phyloP scores from a whole-genome alignment of 2,888 invertebrate genomes.

The Cephus pygmeus region DNA sequence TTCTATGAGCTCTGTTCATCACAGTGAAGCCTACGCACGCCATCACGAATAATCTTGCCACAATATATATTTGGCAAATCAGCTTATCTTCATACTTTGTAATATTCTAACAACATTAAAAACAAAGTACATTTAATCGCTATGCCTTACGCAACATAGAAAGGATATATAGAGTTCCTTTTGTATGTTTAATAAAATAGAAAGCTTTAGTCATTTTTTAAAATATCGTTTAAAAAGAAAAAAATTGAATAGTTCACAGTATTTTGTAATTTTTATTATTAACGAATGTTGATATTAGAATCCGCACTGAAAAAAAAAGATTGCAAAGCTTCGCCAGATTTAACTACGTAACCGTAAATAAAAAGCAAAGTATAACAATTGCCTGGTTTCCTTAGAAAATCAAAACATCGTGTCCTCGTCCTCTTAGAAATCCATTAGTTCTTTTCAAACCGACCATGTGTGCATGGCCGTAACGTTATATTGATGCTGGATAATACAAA shows the following conservation, averaged over 20 bases:
- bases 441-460: background rate
- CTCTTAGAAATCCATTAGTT: background rate
- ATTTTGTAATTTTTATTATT: background rate
- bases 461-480: background rate
- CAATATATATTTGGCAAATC: background rate
- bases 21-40: background rate
- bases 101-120: background rate
- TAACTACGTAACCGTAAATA: background rate
- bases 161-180: background rate
- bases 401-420: background rate
- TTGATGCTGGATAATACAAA: background rate
- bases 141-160: background rate
- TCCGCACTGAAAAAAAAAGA: background rate
- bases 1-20: background rate
- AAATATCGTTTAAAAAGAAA: background rate
- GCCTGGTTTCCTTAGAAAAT: background rate
- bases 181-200: background rate
- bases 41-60: background rate
- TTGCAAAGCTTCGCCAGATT: background rate
- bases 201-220: background rate
- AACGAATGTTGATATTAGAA: background rate
- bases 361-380: background rate
- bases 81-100: background rate
- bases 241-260: background rate
- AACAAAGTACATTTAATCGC: background rate